These are phyloP conservation scores for Numenius phaeopus DNA, from an alignment of 2,797 vertebrate genomes.

Conservation along the genomic window DNA sequence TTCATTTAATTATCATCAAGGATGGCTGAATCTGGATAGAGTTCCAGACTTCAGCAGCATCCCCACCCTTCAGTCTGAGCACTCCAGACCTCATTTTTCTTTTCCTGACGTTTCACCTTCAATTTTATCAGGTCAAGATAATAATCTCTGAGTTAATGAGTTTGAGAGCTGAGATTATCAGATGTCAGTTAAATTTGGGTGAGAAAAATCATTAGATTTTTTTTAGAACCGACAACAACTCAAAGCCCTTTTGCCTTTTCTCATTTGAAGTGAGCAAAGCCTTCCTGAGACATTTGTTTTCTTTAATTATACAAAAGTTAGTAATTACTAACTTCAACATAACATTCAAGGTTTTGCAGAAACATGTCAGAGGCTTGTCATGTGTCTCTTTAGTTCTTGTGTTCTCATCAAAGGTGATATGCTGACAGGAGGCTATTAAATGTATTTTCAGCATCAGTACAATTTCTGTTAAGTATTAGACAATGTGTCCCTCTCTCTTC, in stretches of 20 bases:
- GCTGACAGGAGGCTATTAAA: background rate
- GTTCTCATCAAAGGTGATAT: background rate
- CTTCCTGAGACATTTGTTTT: background rate
- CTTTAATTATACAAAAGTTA: slow-evolving; percentile 1
- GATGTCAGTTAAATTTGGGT: background rate
- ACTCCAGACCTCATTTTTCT: background rate
- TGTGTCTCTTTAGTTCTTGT: background rate
- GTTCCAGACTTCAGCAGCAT: background rate
- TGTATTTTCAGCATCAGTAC: background rate
- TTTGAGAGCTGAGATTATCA: slow-evolving; percentile 24
- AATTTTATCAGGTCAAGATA: background rate
- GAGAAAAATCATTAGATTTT: background rate
- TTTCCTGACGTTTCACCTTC: slow-evolving; percentile 4
- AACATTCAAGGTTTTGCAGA: background rate
- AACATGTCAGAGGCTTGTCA: slow-evolving; percentile 10
- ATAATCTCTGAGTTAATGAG: slow-evolving; percentile 15
- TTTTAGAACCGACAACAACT: background rate
- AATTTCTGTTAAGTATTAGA: background rate
- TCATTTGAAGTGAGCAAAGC: background rate
- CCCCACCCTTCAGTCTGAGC: background rate
- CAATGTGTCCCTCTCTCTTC: background rate
- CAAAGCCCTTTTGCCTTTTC: background rate
- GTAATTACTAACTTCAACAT: slow-evolving; percentile 23
- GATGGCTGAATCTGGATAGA: background rate
- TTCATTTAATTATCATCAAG: background rate